A percentile compares a stretch with the other conserved stretches of the same genome.
Evolutionary conservation across 2,888 invertebrate species (phyloP).

Genomic region (Torymus aiolomorphi): DNA sequence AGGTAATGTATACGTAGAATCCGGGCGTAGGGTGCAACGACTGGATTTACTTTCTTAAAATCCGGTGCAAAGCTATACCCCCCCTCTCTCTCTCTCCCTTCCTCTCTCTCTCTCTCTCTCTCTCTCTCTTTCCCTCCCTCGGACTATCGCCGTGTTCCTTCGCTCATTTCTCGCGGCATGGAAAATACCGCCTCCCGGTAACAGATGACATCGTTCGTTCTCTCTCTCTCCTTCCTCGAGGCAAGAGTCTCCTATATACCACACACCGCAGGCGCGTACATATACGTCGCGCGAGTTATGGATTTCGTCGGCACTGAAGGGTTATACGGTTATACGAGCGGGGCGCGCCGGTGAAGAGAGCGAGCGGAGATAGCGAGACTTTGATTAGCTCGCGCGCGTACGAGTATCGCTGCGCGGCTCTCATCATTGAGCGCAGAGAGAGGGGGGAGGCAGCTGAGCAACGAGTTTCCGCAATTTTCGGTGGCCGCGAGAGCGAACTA

Average conservation of each 20-base stretch:
- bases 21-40: neutral
- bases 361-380: constrained; percentile 27
- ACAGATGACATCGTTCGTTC: constrained; percentile 33
- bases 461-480: constrained; percentile 46
- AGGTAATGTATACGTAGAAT: neutral
- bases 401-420: constrained; percentile 5
- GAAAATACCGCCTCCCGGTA: constrained; percentile 34
- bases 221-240: constrained; percentile 2
- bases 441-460: neutral
- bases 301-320: constrained; percentile 12
- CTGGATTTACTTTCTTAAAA: constrained; percentile 8
- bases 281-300: constrained; percentile 17
- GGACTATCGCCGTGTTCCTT: constrained; percentile 18
- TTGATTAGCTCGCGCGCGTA: constrained; percentile 38
- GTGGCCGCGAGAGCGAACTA: neutral
- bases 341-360: constrained; percentile 7
- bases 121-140: neutral
- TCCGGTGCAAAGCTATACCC: neutral
- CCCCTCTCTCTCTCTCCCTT: too few relatives aligned
- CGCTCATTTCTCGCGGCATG: constrained; percentile 10
- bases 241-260: constrained; percentile 13
- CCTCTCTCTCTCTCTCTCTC: neutral
- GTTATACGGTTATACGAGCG: too few relatives aligned
- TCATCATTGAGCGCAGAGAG: constrained; percentile 12
- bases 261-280: neutral